Evolutionary conservation across 2,888 invertebrate genomes (phyloP).

Genomic region (Neoascia interrupta): DNA sequence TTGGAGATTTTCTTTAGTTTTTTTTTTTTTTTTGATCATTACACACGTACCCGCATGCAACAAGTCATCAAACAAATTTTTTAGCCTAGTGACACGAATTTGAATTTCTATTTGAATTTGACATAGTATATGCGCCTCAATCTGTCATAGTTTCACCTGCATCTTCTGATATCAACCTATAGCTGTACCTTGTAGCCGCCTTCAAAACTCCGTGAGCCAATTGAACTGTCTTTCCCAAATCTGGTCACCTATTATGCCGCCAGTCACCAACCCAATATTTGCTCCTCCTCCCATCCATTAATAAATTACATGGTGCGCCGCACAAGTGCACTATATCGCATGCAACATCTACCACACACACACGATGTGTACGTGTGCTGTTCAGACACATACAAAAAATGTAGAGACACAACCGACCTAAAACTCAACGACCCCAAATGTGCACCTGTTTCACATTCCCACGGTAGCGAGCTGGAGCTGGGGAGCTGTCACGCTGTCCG

Average conservation of each 20-base stretch:
- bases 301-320: not conserved
- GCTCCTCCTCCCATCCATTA: constrained; percentile 29
- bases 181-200: no score
- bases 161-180: no score
- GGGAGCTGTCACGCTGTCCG: constrained; percentile 66
- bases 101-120: no score
- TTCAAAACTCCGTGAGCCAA: no score
- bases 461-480: constrained; percentile 49
- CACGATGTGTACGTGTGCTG: no score
- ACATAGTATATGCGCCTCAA: no score
- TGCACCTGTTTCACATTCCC: constrained; percentile 70
- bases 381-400: not conserved
- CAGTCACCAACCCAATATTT: constrained; percentile 15
- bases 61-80: no score
- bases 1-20: no score
- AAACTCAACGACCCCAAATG: constrained; percentile 67
- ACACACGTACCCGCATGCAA: no score
- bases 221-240: constrained; percentile 21
- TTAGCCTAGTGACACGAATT: no score
- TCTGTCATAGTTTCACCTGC: no score
- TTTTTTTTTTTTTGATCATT: no score
- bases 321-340: constrained; percentile 6
- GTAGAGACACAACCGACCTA: constrained; percentile 36
- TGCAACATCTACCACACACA: not conserved
- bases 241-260: not conserved